Evolutionary conservation across 1,140 invertebrate species (phyloP).

Genomic region (Xylocopa sonorina): DNA sequence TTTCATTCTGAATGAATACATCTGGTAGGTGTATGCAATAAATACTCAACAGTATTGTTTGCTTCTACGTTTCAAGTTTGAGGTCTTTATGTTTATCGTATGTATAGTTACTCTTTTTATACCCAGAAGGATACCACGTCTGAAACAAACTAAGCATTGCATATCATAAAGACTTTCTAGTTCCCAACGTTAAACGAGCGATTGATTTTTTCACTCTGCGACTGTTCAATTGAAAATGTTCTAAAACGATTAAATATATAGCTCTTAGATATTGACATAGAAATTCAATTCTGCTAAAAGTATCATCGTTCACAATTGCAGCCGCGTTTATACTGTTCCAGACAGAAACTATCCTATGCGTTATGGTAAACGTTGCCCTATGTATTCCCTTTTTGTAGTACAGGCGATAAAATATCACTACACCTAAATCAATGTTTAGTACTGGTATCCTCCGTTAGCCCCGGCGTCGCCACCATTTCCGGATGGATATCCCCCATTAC

Average conservation of each 20-base stretch:
- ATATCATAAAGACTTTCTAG: neutral
- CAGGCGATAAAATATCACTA: conserved; percentile 49
- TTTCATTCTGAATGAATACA: neutral
- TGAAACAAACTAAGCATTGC: conserved; percentile 40
- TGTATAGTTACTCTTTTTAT: conserved; percentile 28
- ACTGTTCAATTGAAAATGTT: conserved; percentile 6
- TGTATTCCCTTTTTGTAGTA: conserved; percentile 46
- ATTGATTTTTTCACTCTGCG: neutral
- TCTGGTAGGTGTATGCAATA: neutral
- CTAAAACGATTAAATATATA: conserved; percentile 10
- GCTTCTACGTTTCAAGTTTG: conserved; percentile 26
- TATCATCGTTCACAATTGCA: conserved; percentile 1
- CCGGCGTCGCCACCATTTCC: conserved; percentile 78
- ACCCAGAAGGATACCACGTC: conserved; percentile 28
- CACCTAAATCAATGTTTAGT: conserved; percentile 67
- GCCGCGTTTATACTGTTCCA: conserved; percentile 31
- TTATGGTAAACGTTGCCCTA: conserved; percentile 46
- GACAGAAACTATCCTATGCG: conserved; percentile 35
- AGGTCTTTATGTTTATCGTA: conserved; percentile 45
- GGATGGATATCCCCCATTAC: conserved; percentile 73
- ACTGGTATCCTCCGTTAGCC: conserved; percentile 80
- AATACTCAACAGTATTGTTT: conserved; percentile 20
- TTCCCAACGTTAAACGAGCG: neutral
- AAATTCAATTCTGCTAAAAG: neutral
- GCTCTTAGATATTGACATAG: neutral